Evolutionary conservation across 2,888 invertebrate species (phyloP).

Genomic region (Scaptomyza flava): DNA sequence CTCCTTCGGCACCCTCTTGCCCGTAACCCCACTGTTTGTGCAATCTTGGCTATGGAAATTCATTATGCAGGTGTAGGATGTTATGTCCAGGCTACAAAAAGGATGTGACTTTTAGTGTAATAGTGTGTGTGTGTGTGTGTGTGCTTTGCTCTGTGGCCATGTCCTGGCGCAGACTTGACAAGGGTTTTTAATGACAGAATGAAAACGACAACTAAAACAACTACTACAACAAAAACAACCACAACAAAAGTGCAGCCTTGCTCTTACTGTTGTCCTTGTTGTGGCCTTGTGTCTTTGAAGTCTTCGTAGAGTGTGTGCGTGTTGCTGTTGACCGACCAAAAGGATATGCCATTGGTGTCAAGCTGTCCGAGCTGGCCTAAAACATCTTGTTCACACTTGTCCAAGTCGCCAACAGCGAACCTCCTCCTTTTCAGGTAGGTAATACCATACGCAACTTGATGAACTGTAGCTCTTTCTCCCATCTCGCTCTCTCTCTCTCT

Average conservation of each 20-base stretch:
- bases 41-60: conserved; percentile 42
- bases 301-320: conserved; percentile 53
- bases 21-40: neutral
- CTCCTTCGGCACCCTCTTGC: neutral
- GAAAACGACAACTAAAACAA: conserved; percentile 69
- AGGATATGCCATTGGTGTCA: conserved; percentile 78
- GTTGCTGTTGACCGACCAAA: conserved; percentile 40
- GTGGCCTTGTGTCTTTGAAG: conserved; percentile 65
- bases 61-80: conserved; percentile 57
- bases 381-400: conserved; percentile 84
- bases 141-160: conserved; percentile 40
- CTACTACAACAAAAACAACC: conserved; percentile 29
- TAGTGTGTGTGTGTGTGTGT: neutral
- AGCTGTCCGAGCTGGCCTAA: conserved; percentile 75
- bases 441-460: conserved; percentile 41
- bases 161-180: conserved; percentile 78
- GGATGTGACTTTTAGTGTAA: conserved; percentile 35
- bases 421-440: conserved; percentile 31
- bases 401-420: conserved; percentile 52
- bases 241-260: conserved; percentile 59
- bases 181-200: conserved; percentile 83
- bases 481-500: conserved; percentile 5
- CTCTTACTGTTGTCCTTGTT: conserved; percentile 27
- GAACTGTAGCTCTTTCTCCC: conserved; percentile 31
- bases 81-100: conserved; percentile 34